Evolutionary conservation across 2,888 invertebrate genomes (phyloP).

Genomic region (Salpingus planirostris): DNA sequence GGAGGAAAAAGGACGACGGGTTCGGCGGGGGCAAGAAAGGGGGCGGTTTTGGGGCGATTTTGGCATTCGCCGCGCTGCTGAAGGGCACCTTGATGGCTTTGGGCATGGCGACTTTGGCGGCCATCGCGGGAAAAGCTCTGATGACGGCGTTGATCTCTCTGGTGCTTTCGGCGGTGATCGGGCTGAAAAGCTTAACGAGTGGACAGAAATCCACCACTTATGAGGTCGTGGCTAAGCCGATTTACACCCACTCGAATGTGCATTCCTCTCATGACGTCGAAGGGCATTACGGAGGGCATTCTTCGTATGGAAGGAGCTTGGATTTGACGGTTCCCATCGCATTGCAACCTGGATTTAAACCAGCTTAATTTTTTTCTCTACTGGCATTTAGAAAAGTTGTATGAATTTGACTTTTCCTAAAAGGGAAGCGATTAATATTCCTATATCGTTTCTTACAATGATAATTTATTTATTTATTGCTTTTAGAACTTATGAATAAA

Average conservation of each 20-base stretch:
- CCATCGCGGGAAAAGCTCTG: slow-evolving; percentile 73
- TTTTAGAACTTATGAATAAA: too few relatives aligned
- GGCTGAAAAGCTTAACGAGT: slow-evolving; percentile 60
- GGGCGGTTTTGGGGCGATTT: slow-evolving; percentile 44
- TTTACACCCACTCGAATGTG: slow-evolving; percentile 62
- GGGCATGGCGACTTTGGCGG: slow-evolving; percentile 60
- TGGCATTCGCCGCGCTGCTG: slow-evolving; percentile 49
- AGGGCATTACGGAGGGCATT: slow-evolving; percentile 41
- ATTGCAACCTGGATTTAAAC: slow-evolving; percentile 50
- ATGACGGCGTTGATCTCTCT: slow-evolving; percentile 76
- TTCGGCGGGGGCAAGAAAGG: slow-evolving; percentile 37
- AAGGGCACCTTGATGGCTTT: slow-evolving; percentile 64
- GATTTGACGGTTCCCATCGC: slow-evolving; percentile 38
- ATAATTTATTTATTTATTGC: too few relatives aligned
- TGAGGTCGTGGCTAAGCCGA: slow-evolving; percentile 74
- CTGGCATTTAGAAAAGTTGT: too few relatives aligned
- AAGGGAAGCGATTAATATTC: too few relatives aligned
- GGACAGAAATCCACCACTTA: slow-evolving; percentile 70
- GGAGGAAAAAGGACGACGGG: slow-evolving; percentile 38
- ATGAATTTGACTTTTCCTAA: too few relatives aligned
- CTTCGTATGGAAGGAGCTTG: slow-evolving; percentile 49
- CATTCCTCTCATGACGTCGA: slow-evolving; percentile 59
- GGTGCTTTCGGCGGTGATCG: slow-evolving; percentile 66
- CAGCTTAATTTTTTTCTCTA: too few relatives aligned
- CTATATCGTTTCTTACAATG: too few relatives aligned